These are phyloP conservation scores for Andrena cerasifolii DNA, from an alignment of 1,140 invertebrate species.

Conservation along the genomic window DNA sequence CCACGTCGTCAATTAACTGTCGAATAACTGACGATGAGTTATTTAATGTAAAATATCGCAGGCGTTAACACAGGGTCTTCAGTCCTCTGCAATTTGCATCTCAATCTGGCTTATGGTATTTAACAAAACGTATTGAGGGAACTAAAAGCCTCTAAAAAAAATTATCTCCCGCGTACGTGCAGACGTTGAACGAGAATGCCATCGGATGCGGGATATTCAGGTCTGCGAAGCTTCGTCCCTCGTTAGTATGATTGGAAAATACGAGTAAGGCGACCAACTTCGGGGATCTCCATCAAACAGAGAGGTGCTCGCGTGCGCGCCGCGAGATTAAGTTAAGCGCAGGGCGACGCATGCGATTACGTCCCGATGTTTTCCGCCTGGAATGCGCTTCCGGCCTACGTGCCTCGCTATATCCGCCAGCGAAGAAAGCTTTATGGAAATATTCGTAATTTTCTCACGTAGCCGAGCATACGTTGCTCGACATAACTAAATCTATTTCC, in stretches of 20 bases:
- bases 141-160: too few relatives aligned
- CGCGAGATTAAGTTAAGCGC: conserved; percentile 54
- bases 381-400: conserved; percentile 64
- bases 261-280: not conserved
- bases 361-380: conserved; percentile 46
- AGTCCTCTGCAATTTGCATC: too few relatives aligned
- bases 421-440: conserved; percentile 48
- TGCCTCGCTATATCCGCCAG: conserved; percentile 20
- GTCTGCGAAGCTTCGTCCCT: too few relatives aligned
- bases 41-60: too few relatives aligned
- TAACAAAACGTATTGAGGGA: too few relatives aligned
- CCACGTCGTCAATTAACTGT: too few relatives aligned
- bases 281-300: conserved; percentile 4
- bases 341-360: conserved; percentile 49
- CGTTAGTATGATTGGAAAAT: not conserved
- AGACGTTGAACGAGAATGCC: too few relatives aligned
- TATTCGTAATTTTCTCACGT: conserved; percentile 48
- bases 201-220: too few relatives aligned
- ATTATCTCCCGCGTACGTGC: too few relatives aligned
- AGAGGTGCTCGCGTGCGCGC: not conserved
- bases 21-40: too few relatives aligned
- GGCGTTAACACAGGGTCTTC: too few relatives aligned
- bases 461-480: conserved; percentile 33
- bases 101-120: too few relatives aligned
- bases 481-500: conserved; percentile 50